Evolutionary conservation across 2,888 invertebrate species (phyloP).

Genomic region (Ophion obscuratus): DNA sequence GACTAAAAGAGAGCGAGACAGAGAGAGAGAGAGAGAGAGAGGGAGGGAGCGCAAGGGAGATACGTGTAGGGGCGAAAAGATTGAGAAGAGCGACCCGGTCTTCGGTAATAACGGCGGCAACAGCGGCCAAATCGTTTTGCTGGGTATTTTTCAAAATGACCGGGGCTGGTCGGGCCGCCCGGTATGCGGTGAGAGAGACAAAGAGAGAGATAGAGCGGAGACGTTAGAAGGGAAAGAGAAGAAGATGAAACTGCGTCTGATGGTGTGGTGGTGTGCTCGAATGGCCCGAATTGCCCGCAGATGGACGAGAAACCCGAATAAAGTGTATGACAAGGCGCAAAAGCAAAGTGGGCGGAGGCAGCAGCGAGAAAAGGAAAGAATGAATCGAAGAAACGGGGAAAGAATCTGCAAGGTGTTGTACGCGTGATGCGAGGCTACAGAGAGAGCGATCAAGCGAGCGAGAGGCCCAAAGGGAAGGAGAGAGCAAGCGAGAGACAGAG

Average conservation of each 20-base stretch:
- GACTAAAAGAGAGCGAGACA: constrained; percentile 34
- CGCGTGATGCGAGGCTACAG: constrained; percentile 33
- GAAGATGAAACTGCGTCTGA: constrained; percentile 50
- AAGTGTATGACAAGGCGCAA: constrained; percentile 51
- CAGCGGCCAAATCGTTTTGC: constrained; percentile 77
- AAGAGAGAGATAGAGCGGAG: constrained; percentile 1
- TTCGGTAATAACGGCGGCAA: constrained; percentile 73
- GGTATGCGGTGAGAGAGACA: constrained; percentile 70
- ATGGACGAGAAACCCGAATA: constrained; percentile 67
- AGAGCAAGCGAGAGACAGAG: background rate
- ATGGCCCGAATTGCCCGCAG: constrained; percentile 76
- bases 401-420: constrained; percentile 14
- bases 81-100: constrained; percentile 68
- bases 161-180: constrained; percentile 72
- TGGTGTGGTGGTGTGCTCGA: constrained; percentile 47
- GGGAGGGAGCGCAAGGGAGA: constrained; percentile 44
- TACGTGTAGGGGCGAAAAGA: constrained; percentile 44
- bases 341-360: constrained; percentile 26
- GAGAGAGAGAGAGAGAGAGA: constrained; percentile 6
- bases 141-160: constrained; percentile 80
- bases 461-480: background rate
- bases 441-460: background rate
- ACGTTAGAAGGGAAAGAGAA: background rate
- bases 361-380: constrained; percentile 33
- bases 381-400: constrained; percentile 42